These are phyloP conservation scores for Cephalopholis sonnerati DNA, from an alignment of 2,113 vertebrate species.

Conservation along the genomic window DNA sequence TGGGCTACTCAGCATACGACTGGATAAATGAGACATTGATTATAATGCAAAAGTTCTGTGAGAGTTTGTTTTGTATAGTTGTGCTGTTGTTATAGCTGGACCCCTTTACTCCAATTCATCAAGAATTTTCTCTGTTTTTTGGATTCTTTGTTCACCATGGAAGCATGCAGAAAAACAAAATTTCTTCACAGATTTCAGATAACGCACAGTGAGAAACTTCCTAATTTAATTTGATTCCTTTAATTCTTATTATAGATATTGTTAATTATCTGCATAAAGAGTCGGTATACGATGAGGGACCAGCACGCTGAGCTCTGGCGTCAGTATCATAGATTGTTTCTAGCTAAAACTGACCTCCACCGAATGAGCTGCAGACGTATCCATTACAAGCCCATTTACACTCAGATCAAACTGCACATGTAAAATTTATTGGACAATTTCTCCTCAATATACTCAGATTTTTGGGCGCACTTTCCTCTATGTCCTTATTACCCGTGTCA, in stretches of 20 bases:
- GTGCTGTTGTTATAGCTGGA: too few relatives aligned
- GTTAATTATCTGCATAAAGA: not conserved
- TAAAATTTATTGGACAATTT: slow-evolving; percentile 21
- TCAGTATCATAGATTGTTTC: slow-evolving; percentile 8
- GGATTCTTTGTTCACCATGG: too few relatives aligned
- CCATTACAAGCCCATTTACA: slow-evolving; percentile 29
- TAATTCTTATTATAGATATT: not conserved
- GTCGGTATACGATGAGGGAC: not conserved
- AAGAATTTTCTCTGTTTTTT: too few relatives aligned
- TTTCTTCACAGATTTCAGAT: too few relatives aligned
- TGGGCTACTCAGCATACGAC: too few relatives aligned
- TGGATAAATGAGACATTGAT: too few relatives aligned
- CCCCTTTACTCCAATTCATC: too few relatives aligned
- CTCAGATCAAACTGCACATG: slow-evolving; percentile 28
- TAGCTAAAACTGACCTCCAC: slow-evolving; percentile 23
- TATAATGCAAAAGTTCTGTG: too few relatives aligned
- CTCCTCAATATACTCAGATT: slow-evolving; percentile 2
- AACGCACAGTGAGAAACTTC: too few relatives aligned
- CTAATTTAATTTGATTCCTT: too few relatives aligned
- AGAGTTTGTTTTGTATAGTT: too few relatives aligned
- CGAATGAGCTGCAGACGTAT: slow-evolving; percentile 28
- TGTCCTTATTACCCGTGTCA: not conserved
- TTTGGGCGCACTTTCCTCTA: not conserved
- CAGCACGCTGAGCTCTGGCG: slow-evolving; percentile 2
- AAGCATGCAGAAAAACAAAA: too few relatives aligned